Percentiles rank a stretch among this genome's conserved stretches.
phyloP scores from a whole-genome alignment of 2,888 invertebrate species.

The Agriotes lineatus region DNA sequence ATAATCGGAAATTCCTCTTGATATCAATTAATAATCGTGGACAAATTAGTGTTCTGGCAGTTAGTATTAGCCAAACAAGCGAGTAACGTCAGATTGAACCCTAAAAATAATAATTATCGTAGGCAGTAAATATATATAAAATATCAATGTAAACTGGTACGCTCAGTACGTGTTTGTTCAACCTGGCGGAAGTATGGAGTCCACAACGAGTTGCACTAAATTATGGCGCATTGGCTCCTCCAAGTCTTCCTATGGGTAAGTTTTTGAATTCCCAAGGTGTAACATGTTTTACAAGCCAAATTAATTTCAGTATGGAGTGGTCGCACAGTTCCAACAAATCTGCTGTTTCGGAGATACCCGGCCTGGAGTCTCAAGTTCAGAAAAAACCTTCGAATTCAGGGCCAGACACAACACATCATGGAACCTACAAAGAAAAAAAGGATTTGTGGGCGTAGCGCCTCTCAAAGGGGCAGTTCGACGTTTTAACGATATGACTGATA shows the following conservation, averaged over 20 bases:
- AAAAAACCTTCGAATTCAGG: neutral
- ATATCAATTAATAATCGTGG: too few species aligned
- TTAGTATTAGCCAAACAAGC: too few species aligned
- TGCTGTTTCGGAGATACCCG: neutral
- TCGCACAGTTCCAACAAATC: neutral
- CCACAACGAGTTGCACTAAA: constrained; percentile 7
- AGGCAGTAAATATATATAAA: neutral
- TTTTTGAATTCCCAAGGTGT: neutral
- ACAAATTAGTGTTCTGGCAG: too few species aligned
- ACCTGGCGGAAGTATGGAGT: neutral
- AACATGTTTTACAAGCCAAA: too few species aligned
- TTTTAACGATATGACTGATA: too few species aligned
- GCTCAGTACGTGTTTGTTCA: neutral
- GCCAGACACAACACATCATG: neutral
- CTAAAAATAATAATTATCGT: constrained; percentile 8
- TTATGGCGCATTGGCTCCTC: constrained; percentile 16
- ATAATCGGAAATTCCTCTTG: too few species aligned
- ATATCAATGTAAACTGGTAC: neutral
- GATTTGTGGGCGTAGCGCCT: neutral
- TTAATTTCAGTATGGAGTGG: constrained; percentile 12
- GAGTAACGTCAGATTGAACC: too few species aligned
- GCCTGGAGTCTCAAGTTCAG: neutral
- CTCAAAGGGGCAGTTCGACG: too few species aligned
- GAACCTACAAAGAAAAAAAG: constrained; percentile 16
- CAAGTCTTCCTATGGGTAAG: constrained; percentile 15